Percentiles rank a stretch among this genome's conserved stretches.
Evolutionary conservation across 2,888 invertebrate species (phyloP).

Genomic region (Hydrotaea diabolus): DNA sequence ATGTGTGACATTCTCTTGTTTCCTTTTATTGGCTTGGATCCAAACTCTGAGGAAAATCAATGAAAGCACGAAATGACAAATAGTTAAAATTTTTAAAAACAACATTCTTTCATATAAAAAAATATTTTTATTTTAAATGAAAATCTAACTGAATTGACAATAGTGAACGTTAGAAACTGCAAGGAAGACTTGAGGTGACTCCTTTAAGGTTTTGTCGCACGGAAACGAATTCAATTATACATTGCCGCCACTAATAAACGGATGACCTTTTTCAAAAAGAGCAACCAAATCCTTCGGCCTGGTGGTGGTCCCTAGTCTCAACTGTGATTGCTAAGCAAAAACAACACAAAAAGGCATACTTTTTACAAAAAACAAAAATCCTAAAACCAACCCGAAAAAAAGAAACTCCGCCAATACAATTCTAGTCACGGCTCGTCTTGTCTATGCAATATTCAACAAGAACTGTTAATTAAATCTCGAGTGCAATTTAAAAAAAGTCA

Average conservation of each 20-base stretch:
- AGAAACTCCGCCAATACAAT: not conserved
- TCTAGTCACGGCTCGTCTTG: not conserved
- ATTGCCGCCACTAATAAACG: not conserved
- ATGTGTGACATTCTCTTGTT: not conserved
- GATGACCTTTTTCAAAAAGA: not conserved
- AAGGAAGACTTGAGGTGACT: not conserved
- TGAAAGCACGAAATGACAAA: conserved; percentile 61
- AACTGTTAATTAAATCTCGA: conserved; percentile 42
- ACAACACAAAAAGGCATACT: no score
- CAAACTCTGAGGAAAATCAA: conserved; percentile 65
- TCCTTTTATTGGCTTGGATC: conserved; percentile 55
- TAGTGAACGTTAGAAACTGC: not conserved
- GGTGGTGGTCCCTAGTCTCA: not conserved
- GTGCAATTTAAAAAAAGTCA: conserved; percentile 56
- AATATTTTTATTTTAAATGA: not conserved
- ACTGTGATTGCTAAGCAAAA: conserved; percentile 58
- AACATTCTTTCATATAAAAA: not conserved
- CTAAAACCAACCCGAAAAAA: not conserved
- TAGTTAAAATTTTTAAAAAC: not conserved
- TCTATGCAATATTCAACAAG: conserved; percentile 23
- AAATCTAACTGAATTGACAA: not conserved
- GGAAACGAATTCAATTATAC: not conserved
- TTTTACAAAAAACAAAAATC: not conserved
- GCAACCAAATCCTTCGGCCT: no score
- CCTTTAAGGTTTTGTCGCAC: not conserved